Conservation (phyloP, 2,797 vertebrate species). For the Scolopax bukidnonensis region DNA sequence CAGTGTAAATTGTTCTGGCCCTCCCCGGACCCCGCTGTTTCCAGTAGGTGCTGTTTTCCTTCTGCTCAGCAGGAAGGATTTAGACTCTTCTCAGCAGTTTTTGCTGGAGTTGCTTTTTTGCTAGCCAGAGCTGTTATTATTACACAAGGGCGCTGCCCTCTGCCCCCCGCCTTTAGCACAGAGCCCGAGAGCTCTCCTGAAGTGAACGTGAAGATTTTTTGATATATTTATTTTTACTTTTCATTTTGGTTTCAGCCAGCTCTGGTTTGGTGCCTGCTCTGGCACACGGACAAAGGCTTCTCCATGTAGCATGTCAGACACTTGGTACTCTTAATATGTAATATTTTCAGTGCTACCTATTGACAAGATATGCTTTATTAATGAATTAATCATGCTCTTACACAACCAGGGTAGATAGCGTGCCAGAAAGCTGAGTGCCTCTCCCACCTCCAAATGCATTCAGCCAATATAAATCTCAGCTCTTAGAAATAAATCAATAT, state of each 20-base stretch:
- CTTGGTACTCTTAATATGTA: neutral
- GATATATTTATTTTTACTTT: neutral
- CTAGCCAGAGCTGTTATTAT: constrained; percentile 13
- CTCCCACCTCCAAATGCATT: neutral
- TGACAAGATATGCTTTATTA: constrained; percentile 27
- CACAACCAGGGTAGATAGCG: neutral
- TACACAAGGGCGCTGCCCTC: neutral
- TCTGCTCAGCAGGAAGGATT: constrained; percentile 13
- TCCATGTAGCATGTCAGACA: neutral
- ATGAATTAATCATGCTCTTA: constrained; percentile 39
- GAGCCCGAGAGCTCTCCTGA: neutral
- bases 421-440: constrained; percentile 1
- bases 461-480: neutral
- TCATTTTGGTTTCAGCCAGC: neutral
- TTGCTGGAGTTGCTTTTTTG: constrained; percentile 36
- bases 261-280: neutral
- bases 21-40: neutral
- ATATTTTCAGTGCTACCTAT: neutral
- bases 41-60: constrained; percentile 37
- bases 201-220: neutral
- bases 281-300: neutral
- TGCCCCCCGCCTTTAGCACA: neutral
- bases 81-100: constrained; percentile 23
- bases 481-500: neutral
- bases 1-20: neutral